A percentile compares a stretch with the other conserved stretches of the same genome.
Conservation (phyloP, 2,113 vertebrate genomes). For the Peromyscus polionotus region DNA sequence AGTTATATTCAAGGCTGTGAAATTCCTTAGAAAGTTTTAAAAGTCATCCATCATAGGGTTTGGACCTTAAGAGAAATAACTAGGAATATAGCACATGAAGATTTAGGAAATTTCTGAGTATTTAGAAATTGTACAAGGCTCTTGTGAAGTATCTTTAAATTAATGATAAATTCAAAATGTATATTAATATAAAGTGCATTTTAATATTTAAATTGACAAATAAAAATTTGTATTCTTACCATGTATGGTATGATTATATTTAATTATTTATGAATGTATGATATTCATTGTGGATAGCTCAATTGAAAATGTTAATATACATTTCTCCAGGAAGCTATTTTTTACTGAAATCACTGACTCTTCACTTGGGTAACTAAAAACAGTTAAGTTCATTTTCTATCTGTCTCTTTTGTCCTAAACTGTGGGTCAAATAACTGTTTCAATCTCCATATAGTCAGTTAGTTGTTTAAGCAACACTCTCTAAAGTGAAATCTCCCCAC, state of each 20-base stretch:
- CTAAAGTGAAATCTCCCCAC: too few relatives aligned
- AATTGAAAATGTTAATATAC: background rate
- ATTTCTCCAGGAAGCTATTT: background rate
- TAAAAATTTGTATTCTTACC: background rate
- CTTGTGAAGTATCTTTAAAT: background rate
- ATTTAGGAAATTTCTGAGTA: background rate
- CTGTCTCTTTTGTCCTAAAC: background rate
- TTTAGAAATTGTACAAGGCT: background rate
- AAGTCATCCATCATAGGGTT: background rate
- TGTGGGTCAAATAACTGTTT: background rate
- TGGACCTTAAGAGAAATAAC: background rate
- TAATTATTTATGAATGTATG: background rate
- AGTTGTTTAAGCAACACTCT: background rate
- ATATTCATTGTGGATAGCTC: background rate
- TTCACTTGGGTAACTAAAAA: background rate
- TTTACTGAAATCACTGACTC: background rate
- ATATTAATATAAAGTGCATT: background rate
- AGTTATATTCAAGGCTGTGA: background rate
- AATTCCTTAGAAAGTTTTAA: background rate
- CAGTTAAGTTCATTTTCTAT: background rate
- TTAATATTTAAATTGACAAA: background rate
- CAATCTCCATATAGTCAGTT: background rate
- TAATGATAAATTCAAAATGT: background rate
- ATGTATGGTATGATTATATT: background rate
- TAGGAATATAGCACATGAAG: background rate